Evolutionary conservation across 2,113 vertebrate genomes (phyloP).

Genomic region (Nesogale talazaci): DNA sequence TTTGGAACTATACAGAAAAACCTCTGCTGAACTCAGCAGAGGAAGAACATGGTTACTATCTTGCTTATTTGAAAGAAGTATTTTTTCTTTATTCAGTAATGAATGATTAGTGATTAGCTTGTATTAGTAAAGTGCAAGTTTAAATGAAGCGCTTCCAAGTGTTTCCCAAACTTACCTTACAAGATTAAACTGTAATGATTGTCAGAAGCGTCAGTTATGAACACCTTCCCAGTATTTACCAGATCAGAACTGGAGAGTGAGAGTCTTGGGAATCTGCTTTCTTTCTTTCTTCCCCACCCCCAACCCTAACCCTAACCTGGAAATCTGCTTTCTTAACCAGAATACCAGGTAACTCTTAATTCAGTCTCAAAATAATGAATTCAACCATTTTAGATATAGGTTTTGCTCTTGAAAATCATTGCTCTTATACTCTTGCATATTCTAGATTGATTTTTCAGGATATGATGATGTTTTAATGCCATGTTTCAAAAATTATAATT

Average conservation of each 20-base stretch:
- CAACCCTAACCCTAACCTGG: too few relatives aligned
- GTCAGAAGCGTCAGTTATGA: background rate
- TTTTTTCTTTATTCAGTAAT: background rate
- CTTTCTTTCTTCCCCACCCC: too few relatives aligned
- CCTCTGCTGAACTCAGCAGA: too few relatives aligned
- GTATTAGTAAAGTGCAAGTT: background rate
- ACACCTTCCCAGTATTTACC: background rate
- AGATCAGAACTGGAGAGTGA: background rate
- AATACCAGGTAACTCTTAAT: background rate
- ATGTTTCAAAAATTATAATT: constrained; percentile 19
- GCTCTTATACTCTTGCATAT: background rate
- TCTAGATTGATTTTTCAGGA: background rate
- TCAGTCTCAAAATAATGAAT: too few relatives aligned
- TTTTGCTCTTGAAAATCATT: constrained; percentile 3
- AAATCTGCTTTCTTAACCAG: background rate
- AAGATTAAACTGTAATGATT: background rate
- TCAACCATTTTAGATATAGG: background rate
- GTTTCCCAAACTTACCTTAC: background rate
- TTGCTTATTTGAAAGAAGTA: background rate
- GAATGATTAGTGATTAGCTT: background rate
- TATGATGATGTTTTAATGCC: constrained; percentile 9
- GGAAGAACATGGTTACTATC: background rate
- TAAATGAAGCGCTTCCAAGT: background rate
- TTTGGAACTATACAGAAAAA: too few relatives aligned
- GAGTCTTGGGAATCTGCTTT: background rate